Evolutionary conservation across 2,888 invertebrate species (phyloP).

Genomic region (Mesoligia furuncula): DNA sequence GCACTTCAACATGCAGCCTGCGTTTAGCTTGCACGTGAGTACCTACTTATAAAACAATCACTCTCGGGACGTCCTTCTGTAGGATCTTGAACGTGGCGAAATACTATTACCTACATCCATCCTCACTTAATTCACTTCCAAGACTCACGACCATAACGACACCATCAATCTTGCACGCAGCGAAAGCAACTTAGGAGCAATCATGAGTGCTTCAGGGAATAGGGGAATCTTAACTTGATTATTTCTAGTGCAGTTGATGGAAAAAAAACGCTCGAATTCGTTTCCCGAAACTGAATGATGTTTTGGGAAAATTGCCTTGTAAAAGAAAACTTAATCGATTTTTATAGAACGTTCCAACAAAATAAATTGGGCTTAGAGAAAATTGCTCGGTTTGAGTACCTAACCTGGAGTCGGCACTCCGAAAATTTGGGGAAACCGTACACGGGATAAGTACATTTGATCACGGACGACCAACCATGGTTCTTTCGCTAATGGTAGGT

Average conservation of each 20-base stretch:
- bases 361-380: background rate
- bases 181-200: slow-evolving; percentile 6
- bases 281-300: background rate
- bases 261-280: background rate
- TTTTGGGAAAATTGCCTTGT: background rate
- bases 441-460: too few species aligned
- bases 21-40: slow-evolving; percentile 92
- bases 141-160: background rate
- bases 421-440: background rate
- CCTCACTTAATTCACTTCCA: background rate
- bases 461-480: too few species aligned
- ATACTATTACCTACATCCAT: background rate
- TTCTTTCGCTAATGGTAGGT: too few species aligned
- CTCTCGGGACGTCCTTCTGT: background rate
- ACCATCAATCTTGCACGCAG: slow-evolving; percentile 6
- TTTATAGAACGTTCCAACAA: background rate
- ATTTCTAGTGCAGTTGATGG: background rate
- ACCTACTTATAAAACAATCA: too few species aligned
- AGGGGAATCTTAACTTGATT: background rate
- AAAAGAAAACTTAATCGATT: background rate
- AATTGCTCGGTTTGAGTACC: background rate
- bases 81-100: background rate
- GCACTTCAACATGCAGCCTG: slow-evolving; percentile 93
- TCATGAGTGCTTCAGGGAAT: slow-evolving; percentile 6
- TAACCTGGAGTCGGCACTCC: background rate